Percentiles rank a stretch among this genome's conserved stretches.
These are phyloP conservation scores for Quadroppia sp. DNA, from an alignment of 2,888 invertebrate species.

Conservation along the genomic window DNA sequence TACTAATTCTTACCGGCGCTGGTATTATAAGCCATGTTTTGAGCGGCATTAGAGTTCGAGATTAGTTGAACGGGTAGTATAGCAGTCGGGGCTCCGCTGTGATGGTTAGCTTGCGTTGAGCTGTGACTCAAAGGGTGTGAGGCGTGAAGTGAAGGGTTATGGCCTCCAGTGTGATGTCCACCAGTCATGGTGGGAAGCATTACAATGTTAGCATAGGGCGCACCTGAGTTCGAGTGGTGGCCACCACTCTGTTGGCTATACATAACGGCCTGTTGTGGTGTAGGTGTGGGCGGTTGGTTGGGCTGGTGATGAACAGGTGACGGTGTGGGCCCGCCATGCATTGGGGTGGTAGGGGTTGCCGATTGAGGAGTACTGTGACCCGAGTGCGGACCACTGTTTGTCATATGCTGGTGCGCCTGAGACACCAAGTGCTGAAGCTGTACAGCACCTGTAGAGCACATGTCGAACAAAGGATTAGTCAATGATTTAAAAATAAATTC, in stretches of 20 bases:
- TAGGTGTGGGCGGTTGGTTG: constrained; percentile 36
- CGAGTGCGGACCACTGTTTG: constrained; percentile 31
- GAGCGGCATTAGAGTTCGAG: not conserved
- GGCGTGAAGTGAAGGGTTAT: not conserved
- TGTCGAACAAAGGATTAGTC: not conserved
- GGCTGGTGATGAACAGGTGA: constrained; percentile 41
- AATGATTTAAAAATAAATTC: not conserved
- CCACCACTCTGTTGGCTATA: not conserved
- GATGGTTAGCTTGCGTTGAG: constrained; percentile 12
- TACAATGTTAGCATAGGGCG: not conserved
- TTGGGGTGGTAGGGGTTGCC: constrained; percentile 21
- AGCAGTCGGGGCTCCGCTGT: constrained; percentile 11
- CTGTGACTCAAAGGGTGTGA: not conserved
- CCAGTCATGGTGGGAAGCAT: not conserved
- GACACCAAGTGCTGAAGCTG: constrained; percentile 15
- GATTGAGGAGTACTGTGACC: constrained; percentile 38
- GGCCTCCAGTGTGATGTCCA: not conserved
- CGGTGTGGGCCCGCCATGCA: constrained; percentile 37
- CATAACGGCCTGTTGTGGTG: constrained; percentile 26
- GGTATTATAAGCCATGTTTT: not conserved
- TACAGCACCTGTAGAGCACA: not conserved
- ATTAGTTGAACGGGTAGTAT: constrained; percentile 17
- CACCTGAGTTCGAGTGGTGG: constrained; percentile 17
- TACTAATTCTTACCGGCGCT: too few species aligned
- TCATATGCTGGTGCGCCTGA: constrained; percentile 38